Base-by-base conservation (phyloP, 2,113 vertebrate species). In the Sitta europaea region DNA sequence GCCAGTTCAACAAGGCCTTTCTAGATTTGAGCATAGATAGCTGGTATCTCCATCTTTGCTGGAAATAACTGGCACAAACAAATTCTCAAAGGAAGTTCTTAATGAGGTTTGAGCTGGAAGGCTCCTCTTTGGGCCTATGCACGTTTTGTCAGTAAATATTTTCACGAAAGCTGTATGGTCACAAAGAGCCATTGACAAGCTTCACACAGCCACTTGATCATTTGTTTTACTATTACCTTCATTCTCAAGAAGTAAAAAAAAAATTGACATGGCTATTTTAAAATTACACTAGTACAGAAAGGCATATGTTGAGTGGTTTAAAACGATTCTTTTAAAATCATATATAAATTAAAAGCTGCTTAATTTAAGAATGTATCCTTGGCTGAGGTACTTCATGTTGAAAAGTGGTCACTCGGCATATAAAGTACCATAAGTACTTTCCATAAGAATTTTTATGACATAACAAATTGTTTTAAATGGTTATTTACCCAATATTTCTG, bases 341-440 rank as follows among this genome's bases (percentile, higher is more conserved):
- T 86, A 23, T 86, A 90, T 95, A 95, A 96, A 92, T 97, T 95
- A 97, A 97, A 97, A 93, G 75, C 28, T 92, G 86, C 80, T 97
- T 97, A 96, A 97, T 97, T 97, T 94, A 91, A 97, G 93, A 98
- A 97, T 94, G 77, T 74, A 61, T 91, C 94, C 96, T 96, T 97
- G 94, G 94, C 96, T 88, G 84, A 92, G 54, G 70, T 25, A 73
- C 90, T 86, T 93, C 79, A 83, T 91, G 90, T 90, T 96, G 87
- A 96, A 97, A 98, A 97, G 87, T 95, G 87, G 67, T 93, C 97
- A 94, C 88, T 97, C 96, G 97, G 97, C 94, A 88, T 95, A 29
- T 61, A 72, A 95, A 86, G 58, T n/a, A 94, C 45, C 27, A 9
- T 88, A 96, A 97, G 73, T 81, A 94, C 51, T 93, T 96, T 95